A percentile compares a stretch with the other conserved stretches of the same genome.
Evolutionary conservation across 2,113 vertebrate species (phyloP).

Genomic region (Salminus brasiliensis): DNA sequence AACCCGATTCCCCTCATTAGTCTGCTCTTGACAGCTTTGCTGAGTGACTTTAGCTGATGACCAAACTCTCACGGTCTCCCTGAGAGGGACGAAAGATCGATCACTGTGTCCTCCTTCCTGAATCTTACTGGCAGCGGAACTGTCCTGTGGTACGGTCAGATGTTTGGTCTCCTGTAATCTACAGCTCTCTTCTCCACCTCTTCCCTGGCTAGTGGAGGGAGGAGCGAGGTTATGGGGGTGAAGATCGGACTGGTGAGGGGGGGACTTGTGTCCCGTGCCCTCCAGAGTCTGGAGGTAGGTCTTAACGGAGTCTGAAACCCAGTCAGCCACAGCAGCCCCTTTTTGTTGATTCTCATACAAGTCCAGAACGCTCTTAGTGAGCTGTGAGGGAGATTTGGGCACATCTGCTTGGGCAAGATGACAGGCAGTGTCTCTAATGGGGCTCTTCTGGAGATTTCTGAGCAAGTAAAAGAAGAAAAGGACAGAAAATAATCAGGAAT

Average conservation of each 20-base stretch:
- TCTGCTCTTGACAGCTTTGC: constrained; percentile 30
- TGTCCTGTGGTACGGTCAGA: background rate
- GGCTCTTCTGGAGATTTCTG: constrained; percentile 80
- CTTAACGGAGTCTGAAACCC: constrained; percentile 73
- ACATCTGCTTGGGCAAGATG: constrained; percentile 67
- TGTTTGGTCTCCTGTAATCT: background rate
- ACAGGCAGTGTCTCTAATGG: constrained; percentile 75
- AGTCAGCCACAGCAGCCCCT: constrained; percentile 45
- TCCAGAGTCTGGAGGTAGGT: constrained; percentile 79
- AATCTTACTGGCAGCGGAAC: background rate
- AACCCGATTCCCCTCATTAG: constrained; percentile 4
- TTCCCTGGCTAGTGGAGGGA: constrained; percentile 8
- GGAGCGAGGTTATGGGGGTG: background rate
- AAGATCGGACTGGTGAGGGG: background rate
- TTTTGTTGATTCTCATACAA: constrained; percentile 76
- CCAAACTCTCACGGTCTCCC: constrained; percentile 64
- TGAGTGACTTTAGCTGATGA: constrained; percentile 36
- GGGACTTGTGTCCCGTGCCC: constrained; percentile 50
- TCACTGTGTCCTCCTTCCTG: background rate
- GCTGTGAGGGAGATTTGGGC: constrained; percentile 65
- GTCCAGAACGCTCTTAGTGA: constrained; percentile 77
- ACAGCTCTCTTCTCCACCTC: background rate
- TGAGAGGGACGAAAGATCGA: constrained; percentile 71
- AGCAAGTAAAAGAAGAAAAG: constrained; percentile 1
- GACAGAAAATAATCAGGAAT: background rate